Base-by-base conservation (phyloP, 2,888 invertebrate species). In the Trichopria drosophilae region DNA sequence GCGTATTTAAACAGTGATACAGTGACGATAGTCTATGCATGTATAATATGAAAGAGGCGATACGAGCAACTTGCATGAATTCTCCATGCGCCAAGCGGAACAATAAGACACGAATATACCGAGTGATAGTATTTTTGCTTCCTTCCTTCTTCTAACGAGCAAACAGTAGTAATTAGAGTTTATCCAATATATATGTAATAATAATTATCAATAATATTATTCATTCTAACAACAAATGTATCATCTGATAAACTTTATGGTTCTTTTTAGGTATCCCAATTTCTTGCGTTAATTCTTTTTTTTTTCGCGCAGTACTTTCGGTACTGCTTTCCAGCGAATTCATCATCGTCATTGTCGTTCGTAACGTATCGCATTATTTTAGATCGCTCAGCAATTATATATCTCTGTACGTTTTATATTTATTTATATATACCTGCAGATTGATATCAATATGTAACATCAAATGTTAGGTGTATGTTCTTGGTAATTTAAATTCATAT, bases 101-200 rank as follows among this genome's bases (percentile, higher is more conserved):
- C 67, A 71, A 69, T 68, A 65, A 70, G 65, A 72, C 65, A 70
- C 69, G 62, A 64, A 64, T 69, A 71, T 67, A 69, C 64, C 65
- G 65, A 64, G 65, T 67, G 64, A 69, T 67, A 67, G 62, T 70
- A 61, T 61, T 61, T 55, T 56, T 61, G 40, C 37, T 51, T 40
- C 48, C 55, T 51, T 46, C 34, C 34, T 52, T 65, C 59, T 60
- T 51, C 66, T 69, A 70, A 68, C 67, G 70, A 72, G 67, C 66
- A 66, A 72, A 72, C 68, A 71, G 65, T 68, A 59, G 66, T 66
- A 63, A 64, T 69, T 70, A 68, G 65, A 70, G 68, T 71, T 68
- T 68, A 68, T 70, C 63, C n/a, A 64, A 64, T 66, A 61, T 67
- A 64, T 61, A 62, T 55, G 54, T 63, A 59, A 63, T 66, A 61